These are phyloP conservation scores for Sphaerodactylus townsendi DNA, from an alignment of 2,113 vertebrate species.

Conservation along the genomic window DNA sequence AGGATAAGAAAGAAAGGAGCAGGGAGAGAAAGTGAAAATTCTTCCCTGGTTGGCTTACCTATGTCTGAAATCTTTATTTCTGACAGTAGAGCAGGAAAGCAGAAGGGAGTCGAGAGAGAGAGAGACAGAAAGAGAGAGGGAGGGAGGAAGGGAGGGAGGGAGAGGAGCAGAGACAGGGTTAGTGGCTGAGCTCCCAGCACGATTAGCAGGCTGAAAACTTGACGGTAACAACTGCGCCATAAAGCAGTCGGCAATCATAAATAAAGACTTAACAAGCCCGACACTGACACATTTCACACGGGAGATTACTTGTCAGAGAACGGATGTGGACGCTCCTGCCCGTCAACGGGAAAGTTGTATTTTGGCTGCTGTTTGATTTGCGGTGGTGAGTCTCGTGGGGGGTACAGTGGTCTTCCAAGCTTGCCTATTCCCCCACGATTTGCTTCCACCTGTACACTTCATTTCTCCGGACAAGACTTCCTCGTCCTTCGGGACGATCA, in stretches of 20 bases:
- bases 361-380: constrained; percentile 44
- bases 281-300: constrained; percentile 71
- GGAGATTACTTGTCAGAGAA: constrained; percentile 69
- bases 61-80: constrained; percentile 99
- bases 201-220: constrained; percentile 79
- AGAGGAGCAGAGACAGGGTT: constrained; percentile 82
- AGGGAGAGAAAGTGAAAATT: constrained; percentile 65
- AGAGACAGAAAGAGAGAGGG: constrained; percentile 79
- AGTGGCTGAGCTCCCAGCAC: constrained; percentile 75
- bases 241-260: constrained; percentile 74
- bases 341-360: constrained; percentile 39
- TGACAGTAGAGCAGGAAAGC: constrained; percentile 86
- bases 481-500: not conserved
- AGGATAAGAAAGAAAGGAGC: constrained; percentile 61
- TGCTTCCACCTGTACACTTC: too few species aligned
- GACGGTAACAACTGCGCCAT: constrained; percentile 72
- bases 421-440: too few species aligned
- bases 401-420: constrained; percentile 5
- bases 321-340: constrained; percentile 54
- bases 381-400: constrained; percentile 22
- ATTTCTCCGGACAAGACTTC: not conserved
- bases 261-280: constrained; percentile 74
- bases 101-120: constrained; percentile 82
- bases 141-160: constrained; percentile 79
- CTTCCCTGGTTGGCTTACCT: constrained; percentile 89